These are phyloP conservation scores for Drosophila mayaguana DNA, from an alignment of 2,888 invertebrate genomes.

Conservation along the genomic window DNA sequence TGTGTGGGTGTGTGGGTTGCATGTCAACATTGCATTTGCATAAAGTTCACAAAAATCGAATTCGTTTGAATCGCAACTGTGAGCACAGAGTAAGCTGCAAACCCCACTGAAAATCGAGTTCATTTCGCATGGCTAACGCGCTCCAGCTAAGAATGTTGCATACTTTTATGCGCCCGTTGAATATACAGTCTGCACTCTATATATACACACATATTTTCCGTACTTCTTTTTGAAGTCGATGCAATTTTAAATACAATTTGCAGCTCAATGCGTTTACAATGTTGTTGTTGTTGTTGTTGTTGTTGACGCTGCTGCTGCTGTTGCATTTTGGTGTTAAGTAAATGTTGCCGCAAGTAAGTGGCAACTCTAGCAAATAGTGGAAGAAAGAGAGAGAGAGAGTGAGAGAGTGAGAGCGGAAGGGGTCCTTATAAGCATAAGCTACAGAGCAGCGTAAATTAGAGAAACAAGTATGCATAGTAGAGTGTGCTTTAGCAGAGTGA, in stretches of 20 bases:
- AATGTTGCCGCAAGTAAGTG: slow-evolving; percentile 80
- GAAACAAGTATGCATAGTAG: slow-evolving; percentile 1
- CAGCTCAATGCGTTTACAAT: slow-evolving; percentile 61
- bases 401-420: background rate
- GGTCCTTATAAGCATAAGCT: slow-evolving; percentile 21
- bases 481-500: background rate
- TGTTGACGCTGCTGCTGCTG: slow-evolving; percentile 37
- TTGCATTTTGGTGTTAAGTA: slow-evolving; percentile 73
- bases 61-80: slow-evolving; percentile 36
- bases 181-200: slow-evolving; percentile 15
- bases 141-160: slow-evolving; percentile 47
- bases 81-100: slow-evolving; percentile 21
- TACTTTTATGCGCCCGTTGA: slow-evolving; percentile 43
- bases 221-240: slow-evolving; percentile 33
- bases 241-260: slow-evolving; percentile 76
- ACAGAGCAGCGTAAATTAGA: slow-evolving; percentile 35
- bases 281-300: slow-evolving; percentile 28
- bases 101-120: slow-evolving; percentile 20
- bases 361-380: slow-evolving; percentile 55
- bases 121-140: slow-evolving; percentile 17
- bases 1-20: slow-evolving; percentile 23
- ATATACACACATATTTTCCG: slow-evolving; percentile 11
- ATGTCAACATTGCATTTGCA: slow-evolving; percentile 76
- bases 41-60: slow-evolving; percentile 66
- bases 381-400: background rate